Conservation (phyloP, 2,797 vertebrate genomes). For the Semotilus atromaculatus region DNA sequence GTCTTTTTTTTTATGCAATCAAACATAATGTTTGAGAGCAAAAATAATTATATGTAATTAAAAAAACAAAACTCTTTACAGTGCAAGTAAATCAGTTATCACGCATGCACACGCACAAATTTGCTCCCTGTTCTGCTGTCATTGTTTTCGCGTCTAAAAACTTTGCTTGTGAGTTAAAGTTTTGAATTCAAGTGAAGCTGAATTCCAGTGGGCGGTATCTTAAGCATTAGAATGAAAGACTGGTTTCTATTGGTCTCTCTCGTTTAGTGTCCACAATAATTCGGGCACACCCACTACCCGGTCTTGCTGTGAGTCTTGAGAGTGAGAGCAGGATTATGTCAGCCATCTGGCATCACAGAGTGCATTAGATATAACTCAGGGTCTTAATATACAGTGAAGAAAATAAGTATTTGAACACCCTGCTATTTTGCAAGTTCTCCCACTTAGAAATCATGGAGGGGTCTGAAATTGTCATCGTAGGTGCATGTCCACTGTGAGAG, state of each 20-base stretch:
- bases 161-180: neutral
- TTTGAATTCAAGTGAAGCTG: neutral
- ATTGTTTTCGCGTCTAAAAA: neutral
- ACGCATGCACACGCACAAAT: neutral
- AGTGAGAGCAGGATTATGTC: neutral
- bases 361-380: neutral
- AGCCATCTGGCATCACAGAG: neutral
- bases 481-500: no score
- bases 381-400: neutral
- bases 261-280: neutral
- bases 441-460: no score
- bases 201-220: neutral
- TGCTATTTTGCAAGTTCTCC: no score
- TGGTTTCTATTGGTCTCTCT: neutral
- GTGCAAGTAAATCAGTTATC: neutral
- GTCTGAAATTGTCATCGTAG: no score
- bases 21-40: neutral
- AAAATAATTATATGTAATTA: neutral
- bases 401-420: no score
- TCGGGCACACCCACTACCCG: no score
- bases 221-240: neutral
- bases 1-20: neutral
- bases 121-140: neutral
- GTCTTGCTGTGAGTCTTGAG: neutral
- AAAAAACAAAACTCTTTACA: neutral